phyloP scores from a whole-genome alignment of 35 echinoderm and acorn worm genomes.

The Holothuria glaberrima region DNA sequence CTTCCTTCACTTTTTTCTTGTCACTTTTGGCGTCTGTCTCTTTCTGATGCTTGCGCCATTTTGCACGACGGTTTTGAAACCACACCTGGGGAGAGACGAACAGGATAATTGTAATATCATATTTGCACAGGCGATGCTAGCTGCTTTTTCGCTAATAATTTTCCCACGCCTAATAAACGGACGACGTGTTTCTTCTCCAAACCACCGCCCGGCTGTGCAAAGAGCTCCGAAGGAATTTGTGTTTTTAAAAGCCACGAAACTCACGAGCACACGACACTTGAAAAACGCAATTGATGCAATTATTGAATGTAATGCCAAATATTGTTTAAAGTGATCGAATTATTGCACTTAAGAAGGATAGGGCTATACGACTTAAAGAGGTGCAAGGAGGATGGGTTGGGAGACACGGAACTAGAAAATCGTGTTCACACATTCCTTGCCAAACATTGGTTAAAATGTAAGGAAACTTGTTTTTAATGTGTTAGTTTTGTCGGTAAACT shows the following conservation, averaged over 20 bases:
- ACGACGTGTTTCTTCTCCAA: slow-evolving; percentile 20
- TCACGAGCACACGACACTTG: slow-evolving; percentile 46
- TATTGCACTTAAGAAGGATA: slow-evolving; percentile 29
- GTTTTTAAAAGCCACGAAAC: slow-evolving; percentile 41
- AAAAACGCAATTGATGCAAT: slow-evolving; percentile 46
- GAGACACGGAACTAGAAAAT: no score
- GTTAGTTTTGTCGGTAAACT: no score
- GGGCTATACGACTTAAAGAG: slow-evolving; percentile 4
- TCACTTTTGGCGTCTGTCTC: slow-evolving; percentile 47
- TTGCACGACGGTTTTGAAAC: slow-evolving; percentile 97
- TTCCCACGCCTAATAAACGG: slow-evolving; percentile 32
- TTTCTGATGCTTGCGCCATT: slow-evolving; percentile 96
- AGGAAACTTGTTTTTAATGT: no score
- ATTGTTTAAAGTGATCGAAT: slow-evolving; percentile 47
- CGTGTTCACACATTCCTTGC: no score
- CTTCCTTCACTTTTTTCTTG: slow-evolving; percentile 50
- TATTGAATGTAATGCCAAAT: slow-evolving; percentile 49
- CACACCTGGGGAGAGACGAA: slow-evolving; percentile 79
- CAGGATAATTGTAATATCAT: slow-evolving; percentile 37
- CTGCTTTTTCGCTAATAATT: not conserved
- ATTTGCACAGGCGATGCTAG: slow-evolving; percentile 33
- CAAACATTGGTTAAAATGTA: no score
- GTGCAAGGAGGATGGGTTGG: not conserved
- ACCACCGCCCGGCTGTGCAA: slow-evolving; percentile 43
- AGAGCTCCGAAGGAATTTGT: slow-evolving; percentile 30